Percentiles rank a stretch among this genome's conserved stretches.
Conservation (phyloP, 2,797 vertebrate species). For the Eospalax fontanierii region DNA sequence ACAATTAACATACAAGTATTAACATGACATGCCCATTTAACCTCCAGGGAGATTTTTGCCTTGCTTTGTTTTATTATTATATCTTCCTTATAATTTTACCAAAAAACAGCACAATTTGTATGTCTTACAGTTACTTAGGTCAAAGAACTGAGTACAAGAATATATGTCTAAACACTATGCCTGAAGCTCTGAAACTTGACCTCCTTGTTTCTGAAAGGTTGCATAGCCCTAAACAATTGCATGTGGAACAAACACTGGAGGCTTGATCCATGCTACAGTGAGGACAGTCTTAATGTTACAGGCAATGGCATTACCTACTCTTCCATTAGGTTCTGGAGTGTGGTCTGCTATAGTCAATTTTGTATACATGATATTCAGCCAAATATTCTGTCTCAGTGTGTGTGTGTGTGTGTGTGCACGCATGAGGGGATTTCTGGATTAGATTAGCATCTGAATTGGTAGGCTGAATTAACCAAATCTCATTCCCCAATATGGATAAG, state of each 20-base stretch:
- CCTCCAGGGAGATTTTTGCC: constrained; percentile 14
- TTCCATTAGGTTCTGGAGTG: neutral
- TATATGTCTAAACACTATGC: neutral
- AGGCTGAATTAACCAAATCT: neutral
- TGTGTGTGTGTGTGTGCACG: neutral
- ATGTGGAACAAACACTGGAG: neutral
- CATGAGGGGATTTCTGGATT: neutral
- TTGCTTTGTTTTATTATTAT: constrained; percentile 13
- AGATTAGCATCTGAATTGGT: neutral
- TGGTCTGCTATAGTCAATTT: neutral
- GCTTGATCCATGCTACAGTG: neutral
- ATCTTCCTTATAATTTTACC: constrained; percentile 51
- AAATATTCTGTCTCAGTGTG: neutral
- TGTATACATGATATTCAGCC: neutral
- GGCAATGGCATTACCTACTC: neutral
- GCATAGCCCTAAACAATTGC: neutral
- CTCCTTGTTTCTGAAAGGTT: neutral
- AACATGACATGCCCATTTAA: constrained; percentile 23
- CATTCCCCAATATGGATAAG: neutral
- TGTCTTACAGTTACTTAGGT: neutral
- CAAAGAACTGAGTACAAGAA: neutral
- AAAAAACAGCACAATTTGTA: neutral
- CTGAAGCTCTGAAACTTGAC: neutral
- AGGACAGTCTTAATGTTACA: neutral
- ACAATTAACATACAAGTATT: constrained; percentile 13